Conservation (phyloP, 1,140 invertebrate genomes). For the Bactericera cockerelli region DNA sequence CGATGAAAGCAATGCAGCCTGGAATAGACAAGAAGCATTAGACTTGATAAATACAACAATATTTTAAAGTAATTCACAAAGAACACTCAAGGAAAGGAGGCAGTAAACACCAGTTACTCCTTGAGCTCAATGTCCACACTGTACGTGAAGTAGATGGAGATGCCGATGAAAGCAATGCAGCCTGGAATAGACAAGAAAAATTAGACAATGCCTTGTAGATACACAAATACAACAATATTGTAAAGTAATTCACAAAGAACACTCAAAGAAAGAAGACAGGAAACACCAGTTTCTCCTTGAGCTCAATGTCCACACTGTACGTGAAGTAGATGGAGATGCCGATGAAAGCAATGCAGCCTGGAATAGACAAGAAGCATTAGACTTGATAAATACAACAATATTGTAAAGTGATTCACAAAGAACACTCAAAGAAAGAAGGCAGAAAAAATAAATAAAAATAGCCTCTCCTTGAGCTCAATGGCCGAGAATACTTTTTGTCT, state of each 20-base stretch:
- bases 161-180: constrained; percentile 60
- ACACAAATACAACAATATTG: no score
- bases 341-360: constrained; percentile 60
- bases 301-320: constrained; percentile 60
- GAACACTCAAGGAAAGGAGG: constrained; percentile 92
- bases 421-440: constrained; percentile 90
- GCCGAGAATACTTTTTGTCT: no score
- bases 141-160: constrained; percentile 68
- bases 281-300: constrained; percentile 80
- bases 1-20: constrained; percentile 62
- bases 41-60: no score
- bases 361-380: constrained; percentile 11
- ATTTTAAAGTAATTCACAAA: no score
- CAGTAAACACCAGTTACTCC: constrained; percentile 80
- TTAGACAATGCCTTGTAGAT: no score
- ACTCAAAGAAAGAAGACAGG: constrained; percentile 87
- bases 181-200: constrained; percentile 30
- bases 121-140: constrained; percentile 64
- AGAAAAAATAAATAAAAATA: constrained; percentile 78
- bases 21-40: no score
- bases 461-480: constrained; percentile 70
- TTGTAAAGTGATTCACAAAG: no score
- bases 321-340: constrained; percentile 71
- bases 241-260: no score
- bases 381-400: no score